Conservation (phyloP, 2,888 invertebrate species). For the Heliconius aoede region DNA sequence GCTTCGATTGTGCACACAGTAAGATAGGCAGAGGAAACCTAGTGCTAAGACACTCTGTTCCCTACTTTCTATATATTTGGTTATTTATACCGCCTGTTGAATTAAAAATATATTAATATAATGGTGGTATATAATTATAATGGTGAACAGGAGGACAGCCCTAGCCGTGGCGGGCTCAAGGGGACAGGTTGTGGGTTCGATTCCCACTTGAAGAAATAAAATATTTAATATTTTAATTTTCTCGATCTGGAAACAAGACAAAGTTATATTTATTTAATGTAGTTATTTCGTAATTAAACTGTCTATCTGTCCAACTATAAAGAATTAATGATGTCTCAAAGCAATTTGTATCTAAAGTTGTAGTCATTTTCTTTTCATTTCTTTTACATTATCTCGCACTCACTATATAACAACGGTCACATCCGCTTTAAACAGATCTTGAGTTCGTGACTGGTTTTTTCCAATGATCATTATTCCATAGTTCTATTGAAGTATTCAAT, state of each 20-base stretch:
- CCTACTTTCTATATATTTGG: background rate
- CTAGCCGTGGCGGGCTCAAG: too few relatives aligned
- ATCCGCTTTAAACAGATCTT: background rate
- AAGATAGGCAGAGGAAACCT: too few relatives aligned
- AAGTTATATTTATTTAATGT: too few relatives aligned
- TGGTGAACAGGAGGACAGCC: too few relatives aligned
- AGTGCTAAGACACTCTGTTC: too few relatives aligned
- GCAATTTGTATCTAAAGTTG: background rate
- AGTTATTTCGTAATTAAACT: too few relatives aligned
- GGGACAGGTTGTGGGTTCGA: too few relatives aligned
- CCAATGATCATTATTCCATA: background rate
- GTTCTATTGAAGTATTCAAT: constrained; percentile 3
- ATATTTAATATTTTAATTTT: too few relatives aligned
- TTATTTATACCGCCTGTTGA: background rate
- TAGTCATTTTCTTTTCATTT: background rate
- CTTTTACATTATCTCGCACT: background rate
- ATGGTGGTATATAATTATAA: background rate
- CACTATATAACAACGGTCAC: background rate
- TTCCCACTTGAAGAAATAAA: too few relatives aligned
- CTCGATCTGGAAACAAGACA: too few relatives aligned
- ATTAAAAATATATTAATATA: background rate
- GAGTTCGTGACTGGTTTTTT: constrained; percentile 6
- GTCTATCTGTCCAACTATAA: too few relatives aligned
- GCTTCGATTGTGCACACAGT: background rate
- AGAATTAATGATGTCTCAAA: too few relatives aligned